A percentile compares a stretch with the other conserved stretches of the same genome.
phyloP scores from a whole-genome alignment of 2,888 invertebrate genomes.

The Polyploca ridens region DNA sequence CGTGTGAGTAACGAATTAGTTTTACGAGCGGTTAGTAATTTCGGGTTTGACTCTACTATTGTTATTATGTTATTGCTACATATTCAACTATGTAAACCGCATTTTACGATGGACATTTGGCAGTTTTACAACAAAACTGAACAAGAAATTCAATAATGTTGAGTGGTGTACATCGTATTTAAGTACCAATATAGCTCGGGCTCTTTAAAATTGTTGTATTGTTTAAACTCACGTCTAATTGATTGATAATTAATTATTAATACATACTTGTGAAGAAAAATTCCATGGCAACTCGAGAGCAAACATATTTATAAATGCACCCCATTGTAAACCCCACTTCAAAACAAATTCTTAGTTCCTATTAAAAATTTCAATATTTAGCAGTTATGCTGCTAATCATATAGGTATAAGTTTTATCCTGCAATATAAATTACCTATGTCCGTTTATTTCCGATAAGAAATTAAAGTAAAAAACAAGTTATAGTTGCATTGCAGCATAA shows the following conservation, averaged over 20 bases:
- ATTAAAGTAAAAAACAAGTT: background rate
- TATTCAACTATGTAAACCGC: conserved; percentile 19
- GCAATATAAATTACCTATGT: background rate
- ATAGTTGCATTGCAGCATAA: background rate
- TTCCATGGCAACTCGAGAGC: background rate
- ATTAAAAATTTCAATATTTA: background rate
- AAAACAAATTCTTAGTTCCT: background rate
- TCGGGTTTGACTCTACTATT: background rate
- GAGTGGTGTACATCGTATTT: background rate
- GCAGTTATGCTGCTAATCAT: too few relatives aligned
- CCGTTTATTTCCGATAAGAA: background rate
- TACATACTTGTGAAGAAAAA: background rate
- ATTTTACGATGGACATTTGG: conserved; percentile 23
- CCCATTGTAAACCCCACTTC: background rate
- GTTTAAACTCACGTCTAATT: too few relatives aligned
- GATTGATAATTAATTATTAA: too few relatives aligned
- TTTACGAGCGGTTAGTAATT: background rate
- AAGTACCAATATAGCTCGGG: too few relatives aligned
- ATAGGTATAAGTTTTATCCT: background rate
- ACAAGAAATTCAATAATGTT: background rate
- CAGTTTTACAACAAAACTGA: conserved; percentile 18
- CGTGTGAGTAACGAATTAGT: background rate
- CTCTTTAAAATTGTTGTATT: too few relatives aligned
- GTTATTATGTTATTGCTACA: background rate
- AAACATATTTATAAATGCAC: background rate